A percentile compares a stretch with the other conserved stretches of the same genome.
Evolutionary conservation across 2,113 vertebrate genomes (phyloP).

Genomic region (Etheostoma spectabile): DNA sequence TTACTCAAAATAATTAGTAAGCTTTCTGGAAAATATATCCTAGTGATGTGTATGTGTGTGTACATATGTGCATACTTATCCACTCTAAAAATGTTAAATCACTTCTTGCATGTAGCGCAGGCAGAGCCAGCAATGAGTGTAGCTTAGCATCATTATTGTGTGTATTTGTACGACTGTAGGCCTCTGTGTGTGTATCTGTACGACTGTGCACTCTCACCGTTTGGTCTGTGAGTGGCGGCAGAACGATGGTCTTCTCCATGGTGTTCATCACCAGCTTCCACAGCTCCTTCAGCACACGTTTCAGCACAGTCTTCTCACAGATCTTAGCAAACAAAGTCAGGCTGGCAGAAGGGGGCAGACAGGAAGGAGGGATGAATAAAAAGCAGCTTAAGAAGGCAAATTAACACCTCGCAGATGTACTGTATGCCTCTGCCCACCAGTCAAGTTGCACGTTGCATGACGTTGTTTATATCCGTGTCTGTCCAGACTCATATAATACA

Average conservation of each 20-base stretch:
- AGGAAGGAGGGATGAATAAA: slow-evolving; percentile 20
- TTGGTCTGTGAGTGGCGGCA: slow-evolving; percentile 96
- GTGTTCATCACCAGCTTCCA: slow-evolving; percentile 99
- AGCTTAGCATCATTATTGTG: background rate
- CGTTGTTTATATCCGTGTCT: too few relatives aligned
- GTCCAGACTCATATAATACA: too few relatives aligned
- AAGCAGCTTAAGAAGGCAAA: slow-evolving; percentile 19
- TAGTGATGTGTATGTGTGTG: background rate
- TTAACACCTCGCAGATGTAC: too few relatives aligned
- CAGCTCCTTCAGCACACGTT: slow-evolving; percentile 97
- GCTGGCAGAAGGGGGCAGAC: slow-evolving; percentile 73
- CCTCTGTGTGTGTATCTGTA: background rate
- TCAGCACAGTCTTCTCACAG: slow-evolving; percentile 98
- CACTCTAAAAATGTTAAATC: background rate
- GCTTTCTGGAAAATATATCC: background rate
- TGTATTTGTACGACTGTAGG: background rate
- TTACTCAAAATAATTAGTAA: slow-evolving; percentile 12
- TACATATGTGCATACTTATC: background rate
- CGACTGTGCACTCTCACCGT: slow-evolving; percentile 87
- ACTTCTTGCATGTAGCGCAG: background rate
- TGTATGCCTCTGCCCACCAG: too few relatives aligned
- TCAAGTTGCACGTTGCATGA: too few relatives aligned
- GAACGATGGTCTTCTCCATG: slow-evolving; percentile 98
- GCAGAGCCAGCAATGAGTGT: background rate
- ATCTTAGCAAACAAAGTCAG: slow-evolving; percentile 98